A percentile compares a stretch with the other conserved stretches of the same genome.
phyloP scores from a whole-genome alignment of 1,140 invertebrate species.

The Sitobion miscanthi region DNA sequence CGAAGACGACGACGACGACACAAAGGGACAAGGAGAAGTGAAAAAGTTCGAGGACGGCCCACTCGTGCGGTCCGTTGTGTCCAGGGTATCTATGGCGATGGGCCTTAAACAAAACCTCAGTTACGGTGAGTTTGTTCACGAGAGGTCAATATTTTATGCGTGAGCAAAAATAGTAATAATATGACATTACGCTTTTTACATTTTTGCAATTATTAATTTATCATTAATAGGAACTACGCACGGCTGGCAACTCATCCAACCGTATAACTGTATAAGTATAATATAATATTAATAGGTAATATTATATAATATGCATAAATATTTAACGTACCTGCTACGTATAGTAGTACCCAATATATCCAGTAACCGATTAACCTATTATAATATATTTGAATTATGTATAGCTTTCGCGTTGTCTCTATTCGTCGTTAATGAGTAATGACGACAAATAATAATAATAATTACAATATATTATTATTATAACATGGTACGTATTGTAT shows the following conservation, averaged over 20 bases:
- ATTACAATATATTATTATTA: not conserved
- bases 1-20: not conserved
- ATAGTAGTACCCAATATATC: not conserved
- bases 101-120: slow-evolving; percentile 60
- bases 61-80: slow-evolving; percentile 56
- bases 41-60: slow-evolving; percentile 57
- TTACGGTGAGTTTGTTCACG: slow-evolving; percentile 57
- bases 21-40: slow-evolving; percentile 50
- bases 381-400: not conserved
- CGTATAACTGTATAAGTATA: not conserved
- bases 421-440: not conserved
- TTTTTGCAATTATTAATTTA: not conserved
- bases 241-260: not conserved
- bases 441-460: not conserved
- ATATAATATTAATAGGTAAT: not conserved
- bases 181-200: not conserved
- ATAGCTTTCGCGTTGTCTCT: not conserved
- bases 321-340: not conserved
- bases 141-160: not conserved
- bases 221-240: not conserved
- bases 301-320: not conserved
- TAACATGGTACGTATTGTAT: not conserved
- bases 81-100: slow-evolving; percentile 58
- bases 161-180: not conserved
- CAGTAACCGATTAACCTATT: not conserved